phyloP scores from a whole-genome alignment of 2,113 vertebrate genomes.

The Ibidorhyncha struthersii region DNA sequence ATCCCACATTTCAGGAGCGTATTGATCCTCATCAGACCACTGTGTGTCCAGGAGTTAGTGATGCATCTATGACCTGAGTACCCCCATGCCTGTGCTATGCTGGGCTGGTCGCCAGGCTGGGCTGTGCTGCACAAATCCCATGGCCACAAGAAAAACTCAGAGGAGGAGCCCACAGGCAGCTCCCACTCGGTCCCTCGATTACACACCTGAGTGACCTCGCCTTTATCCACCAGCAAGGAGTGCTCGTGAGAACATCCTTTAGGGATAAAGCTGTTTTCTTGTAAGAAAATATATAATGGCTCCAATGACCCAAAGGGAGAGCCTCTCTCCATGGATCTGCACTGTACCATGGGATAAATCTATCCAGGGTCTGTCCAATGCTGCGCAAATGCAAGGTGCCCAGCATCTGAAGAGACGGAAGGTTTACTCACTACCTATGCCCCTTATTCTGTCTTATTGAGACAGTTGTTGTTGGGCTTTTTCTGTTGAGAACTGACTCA shows the following conservation, averaged over 20 bases:
- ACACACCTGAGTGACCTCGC: not conserved
- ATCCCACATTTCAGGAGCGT: not conserved
- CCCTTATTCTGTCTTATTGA: not conserved
- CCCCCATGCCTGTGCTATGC: accelerated
- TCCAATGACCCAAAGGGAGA: not conserved
- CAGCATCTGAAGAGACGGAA: not conserved
- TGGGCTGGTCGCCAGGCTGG: not conserved
- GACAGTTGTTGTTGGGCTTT: not conserved
- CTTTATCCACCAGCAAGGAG: not conserved
- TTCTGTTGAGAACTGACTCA: not conserved
- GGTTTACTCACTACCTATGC: not conserved
- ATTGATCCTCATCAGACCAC: not conserved
- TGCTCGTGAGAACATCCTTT: not conserved
- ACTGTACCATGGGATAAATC: not conserved
- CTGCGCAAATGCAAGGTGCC: accelerated
- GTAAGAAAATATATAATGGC: not conserved
- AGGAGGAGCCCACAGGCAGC: not conserved
- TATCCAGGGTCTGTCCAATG: not conserved
- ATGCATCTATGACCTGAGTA: not conserved
- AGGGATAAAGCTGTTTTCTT: not conserved
- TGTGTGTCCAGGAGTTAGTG: not conserved
- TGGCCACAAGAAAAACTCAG: not conserved
- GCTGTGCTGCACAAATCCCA: not conserved
- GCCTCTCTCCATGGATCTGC: not conserved
- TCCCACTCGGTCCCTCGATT: accelerated